Base-by-base conservation (phyloP, 1,140 invertebrate genomes). In the Lordiphosa stackelbergi region DNA sequence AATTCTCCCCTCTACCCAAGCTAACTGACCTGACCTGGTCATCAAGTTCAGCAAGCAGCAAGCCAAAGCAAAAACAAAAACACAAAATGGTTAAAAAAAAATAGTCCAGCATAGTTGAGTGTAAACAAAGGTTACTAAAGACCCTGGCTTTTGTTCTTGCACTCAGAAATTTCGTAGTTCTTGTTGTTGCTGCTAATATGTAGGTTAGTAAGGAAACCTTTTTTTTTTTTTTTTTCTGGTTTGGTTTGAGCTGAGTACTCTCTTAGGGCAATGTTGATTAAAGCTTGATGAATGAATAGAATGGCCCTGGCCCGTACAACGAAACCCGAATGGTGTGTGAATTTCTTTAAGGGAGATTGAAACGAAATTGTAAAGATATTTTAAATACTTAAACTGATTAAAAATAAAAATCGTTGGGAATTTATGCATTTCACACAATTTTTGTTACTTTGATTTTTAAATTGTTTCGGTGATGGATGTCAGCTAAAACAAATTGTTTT, bases 71-170 rank as follows among this genome's bases (percentile, higher is more conserved):
- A 52, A 69, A 38, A 70, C 55, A 43, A 68, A 68, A 68, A 5
- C 31, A 63, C 46, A 22, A 34, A 48, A 19, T 19, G 19, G 19
- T n/a, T 5, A 24, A 12, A 49, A 51, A 37, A 37, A 37, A 22
- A 24, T 51, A 38, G 36, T 53, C 56, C 11, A 51, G 53, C 69
- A 56, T 60, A 69, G 62, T 55, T 64, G 52, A 69, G 57, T 69
- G 68, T 66, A 81, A 81, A 69, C 72, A 81, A 83, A 77, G 60
- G 54, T 60, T 53, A 41, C 53, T 63, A 65, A 59, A 65, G 72
- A 77, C 49, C 72, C 47, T 48, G 37, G 49, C 58, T 62, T 70
- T 83, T 81, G 77, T 75, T 72, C 53, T 71, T 68, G 46, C 38
- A 37, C 16, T 24, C 12, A 59, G 37, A 46, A 63, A 62, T 62